Evolutionary conservation across 2,797 vertebrate genomes (phyloP).

Genomic region (Hylomyscus alleni): DNA sequence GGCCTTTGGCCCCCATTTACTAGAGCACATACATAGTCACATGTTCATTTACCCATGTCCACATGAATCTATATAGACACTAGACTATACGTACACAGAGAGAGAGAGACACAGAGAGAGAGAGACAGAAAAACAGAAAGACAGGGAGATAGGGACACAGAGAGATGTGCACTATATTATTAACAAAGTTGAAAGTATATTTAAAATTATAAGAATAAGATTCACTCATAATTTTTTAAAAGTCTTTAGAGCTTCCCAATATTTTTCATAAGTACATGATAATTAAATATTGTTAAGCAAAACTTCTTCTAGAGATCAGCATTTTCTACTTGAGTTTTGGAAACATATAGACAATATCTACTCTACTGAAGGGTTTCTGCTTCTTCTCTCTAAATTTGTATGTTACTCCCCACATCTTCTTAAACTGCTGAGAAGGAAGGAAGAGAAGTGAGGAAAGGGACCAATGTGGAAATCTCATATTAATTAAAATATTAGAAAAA

Average conservation of each 20-base stretch:
- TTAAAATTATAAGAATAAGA: not conserved
- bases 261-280: not conserved
- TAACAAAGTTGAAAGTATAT: not conserved
- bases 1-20: not conserved
- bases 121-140: not conserved
- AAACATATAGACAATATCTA: not conserved
- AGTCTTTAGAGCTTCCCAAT: not conserved
- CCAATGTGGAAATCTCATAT: not conserved
- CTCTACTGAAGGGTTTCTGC: not conserved
- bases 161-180: not conserved
- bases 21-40: not conserved
- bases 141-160: not conserved
- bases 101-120: not conserved
- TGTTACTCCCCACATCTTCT: not conserved
- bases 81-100: not conserved
- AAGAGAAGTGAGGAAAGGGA: not conserved
- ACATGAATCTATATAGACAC: not conserved
- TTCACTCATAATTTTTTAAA: not conserved
- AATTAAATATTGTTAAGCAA: not conserved
- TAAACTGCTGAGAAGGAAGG: not conserved
- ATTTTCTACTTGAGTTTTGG: not conserved
- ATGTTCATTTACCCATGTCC: no score
- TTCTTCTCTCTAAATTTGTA: not conserved
- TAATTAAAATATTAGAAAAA: constrained; percentile 11
- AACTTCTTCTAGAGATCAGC: not conserved